Evolutionary conservation across 2,888 invertebrate genomes (phyloP).

Genomic region (Mystacides longicornis): DNA sequence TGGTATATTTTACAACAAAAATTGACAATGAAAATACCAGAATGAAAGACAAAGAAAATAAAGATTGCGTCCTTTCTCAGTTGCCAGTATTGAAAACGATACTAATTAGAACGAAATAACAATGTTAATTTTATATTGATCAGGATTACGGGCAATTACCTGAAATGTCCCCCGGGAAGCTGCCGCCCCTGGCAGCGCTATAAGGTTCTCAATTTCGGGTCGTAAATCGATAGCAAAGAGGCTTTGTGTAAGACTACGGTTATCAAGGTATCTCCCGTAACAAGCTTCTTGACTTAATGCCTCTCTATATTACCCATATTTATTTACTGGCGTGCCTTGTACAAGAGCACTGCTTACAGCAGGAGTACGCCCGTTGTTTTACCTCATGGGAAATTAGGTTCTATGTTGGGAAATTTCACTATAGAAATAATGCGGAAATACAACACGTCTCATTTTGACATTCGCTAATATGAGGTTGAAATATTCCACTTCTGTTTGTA

Average conservation of each 20-base stretch:
- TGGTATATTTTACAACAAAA: too few relatives aligned
- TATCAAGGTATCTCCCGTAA: background rate
- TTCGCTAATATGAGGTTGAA: too few relatives aligned
- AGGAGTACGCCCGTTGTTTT: too few relatives aligned
- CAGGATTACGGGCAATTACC: background rate
- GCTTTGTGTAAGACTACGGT: background rate
- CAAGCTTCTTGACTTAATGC: constrained; percentile 1
- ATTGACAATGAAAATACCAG: too few relatives aligned
- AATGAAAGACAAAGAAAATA: too few relatives aligned
- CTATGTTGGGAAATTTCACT: background rate
- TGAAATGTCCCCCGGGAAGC: background rate
- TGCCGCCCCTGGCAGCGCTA: background rate
- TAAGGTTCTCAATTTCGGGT: background rate
- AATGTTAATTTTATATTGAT: background rate
- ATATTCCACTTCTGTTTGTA: too few relatives aligned
- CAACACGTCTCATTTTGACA: background rate
- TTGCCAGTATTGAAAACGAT: too few relatives aligned
- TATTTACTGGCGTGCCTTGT: background rate
- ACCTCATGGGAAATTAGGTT: constrained; percentile 1
- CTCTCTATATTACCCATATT: background rate
- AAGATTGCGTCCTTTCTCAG: too few relatives aligned
- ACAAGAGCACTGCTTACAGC: background rate
- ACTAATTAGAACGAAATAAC: too few relatives aligned
- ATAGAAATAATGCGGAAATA: background rate
- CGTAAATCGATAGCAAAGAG: background rate